Evolutionary conservation across 30 jellyfish, hydroid and myxozoan genomes (phyloP), one percentile per base, ranked within the genome.

Genomic region (Haliclystus octoradiatus): DNA sequence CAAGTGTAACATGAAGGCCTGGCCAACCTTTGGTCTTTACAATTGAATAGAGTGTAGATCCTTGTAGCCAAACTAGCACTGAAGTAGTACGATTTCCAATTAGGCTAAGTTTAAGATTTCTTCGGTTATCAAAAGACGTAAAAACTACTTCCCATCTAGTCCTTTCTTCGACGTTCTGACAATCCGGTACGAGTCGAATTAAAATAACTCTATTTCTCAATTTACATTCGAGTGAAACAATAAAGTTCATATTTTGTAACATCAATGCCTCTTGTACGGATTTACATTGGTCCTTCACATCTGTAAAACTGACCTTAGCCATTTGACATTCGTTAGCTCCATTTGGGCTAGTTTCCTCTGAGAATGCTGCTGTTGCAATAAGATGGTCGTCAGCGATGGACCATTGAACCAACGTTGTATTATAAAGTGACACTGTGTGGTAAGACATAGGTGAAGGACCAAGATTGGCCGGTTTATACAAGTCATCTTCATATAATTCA

Each of bases 401-500:
- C 96, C 96, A 87, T 51, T 87, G 92, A 14, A 87, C 94, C 26
- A 87, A 13, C 23, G 96, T 87, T 0, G 96, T 80, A 47, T 87
- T 87, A 26, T 88, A 26, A 25, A 53, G 29, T 26, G 96, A 50
- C 12, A 78, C 77, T 15, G 94, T 87, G 62, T 80, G 91, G 66
- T 89, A 89, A 7, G 84, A 50, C 95, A 82, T 81, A 51, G 98
- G 98, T 33, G 53, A 74, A 0, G 95, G 98, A n/a, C 98, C 98
- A 24, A 82, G 83, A 62, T 81, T 89, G 24, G 84, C 76, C 33
- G 98, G 98, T 71, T 76, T 77, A 77, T 89, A 89, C 68, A 81
- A 62, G 52, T 83, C 93, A 71, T 89, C 98, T 63, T 89, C 98
- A 65, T 81, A 89, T 35, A 89, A 50, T 69, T 89, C 98, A 0